Base-by-base conservation (phyloP, 2,797 vertebrate species). In the Dromococcyx pavoninus region DNA sequence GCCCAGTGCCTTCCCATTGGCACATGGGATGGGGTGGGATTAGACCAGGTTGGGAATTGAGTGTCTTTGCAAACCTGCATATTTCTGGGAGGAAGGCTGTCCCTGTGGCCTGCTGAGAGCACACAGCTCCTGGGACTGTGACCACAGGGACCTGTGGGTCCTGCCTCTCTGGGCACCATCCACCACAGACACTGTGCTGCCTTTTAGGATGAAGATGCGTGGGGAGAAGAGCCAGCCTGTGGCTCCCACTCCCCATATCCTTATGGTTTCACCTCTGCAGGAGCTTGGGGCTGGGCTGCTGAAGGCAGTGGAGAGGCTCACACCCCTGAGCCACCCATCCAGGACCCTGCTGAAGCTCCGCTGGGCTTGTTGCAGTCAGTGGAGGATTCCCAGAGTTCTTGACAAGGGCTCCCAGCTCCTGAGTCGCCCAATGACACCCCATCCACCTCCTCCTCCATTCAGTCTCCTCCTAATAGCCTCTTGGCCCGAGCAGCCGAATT, bases 401-500 rank as follows among this genome's bases (percentile, higher is more conserved):
- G 93, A 80, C 80, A 89, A 76, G 56, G 83, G 30, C 33, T 94
- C 41, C 56, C 17, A 0, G 61, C 84, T 94, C 75, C 79, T 0
- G 23, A 88, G 65, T 84, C 4, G 10, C 91, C 82, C 64, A 71
- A 37, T 48, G 76, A 66, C 53, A n/a, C n/a, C 75, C 54, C 44
- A 32, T 75, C 67, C 62, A 32, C 62, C 86, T 75, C 88, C 81
- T 70, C 60, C 70, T 93, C 41, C 74, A 53, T 76, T 19, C 86
- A 5, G 25, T 35, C 80, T 90, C 67, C 67, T 93, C 86, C 86
- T 53, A 73, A 75, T 27, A 86, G 86, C 91, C 43, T 50, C 88
- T 93, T 91, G 96, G 91, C 89, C 37, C 2, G 41, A 93, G 92
- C 88, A 94, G 94, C 91, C 79, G 64, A 95, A 90, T 91, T 93